These are phyloP conservation scores for Aleiodes testaceus DNA, from an alignment of 2,888 invertebrate genomes.

Conservation along the genomic window DNA sequence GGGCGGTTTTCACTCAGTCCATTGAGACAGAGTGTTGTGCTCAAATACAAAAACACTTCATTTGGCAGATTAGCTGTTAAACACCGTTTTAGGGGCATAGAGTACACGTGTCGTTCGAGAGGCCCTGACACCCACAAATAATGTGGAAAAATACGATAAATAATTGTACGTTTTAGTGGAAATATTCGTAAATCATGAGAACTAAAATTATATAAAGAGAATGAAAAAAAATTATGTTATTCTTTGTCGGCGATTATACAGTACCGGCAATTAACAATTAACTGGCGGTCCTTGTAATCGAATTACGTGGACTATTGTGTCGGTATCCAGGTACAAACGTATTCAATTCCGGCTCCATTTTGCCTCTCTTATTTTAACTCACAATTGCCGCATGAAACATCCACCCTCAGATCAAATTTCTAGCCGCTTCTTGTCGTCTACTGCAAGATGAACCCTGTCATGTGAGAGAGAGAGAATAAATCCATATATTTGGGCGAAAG, in stretches of 20 bases:
- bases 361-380: conserved; percentile 46
- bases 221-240: conserved; percentile 14
- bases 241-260: conserved; percentile 66
- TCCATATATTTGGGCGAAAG: neutral
- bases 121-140: conserved; percentile 33
- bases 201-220: neutral
- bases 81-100: conserved; percentile 60
- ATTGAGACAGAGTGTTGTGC: conserved; percentile 72
- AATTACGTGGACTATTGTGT: conserved; percentile 72
- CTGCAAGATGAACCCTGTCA: conserved; percentile 51
- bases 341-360: conserved; percentile 65
- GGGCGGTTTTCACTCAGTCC: conserved; percentile 69
- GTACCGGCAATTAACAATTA: conserved; percentile 72
- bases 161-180: too few relatives aligned
- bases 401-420: conserved; percentile 67
- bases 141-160: neutral
- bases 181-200: conserved; percentile 13
- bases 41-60: conserved; percentile 73
- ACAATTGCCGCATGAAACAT: conserved; percentile 41
- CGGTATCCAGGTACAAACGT: conserved; percentile 71
- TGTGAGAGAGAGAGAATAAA: neutral
- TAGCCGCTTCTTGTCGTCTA: conserved; percentile 58
- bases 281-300: conserved; percentile 73
- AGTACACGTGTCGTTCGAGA: conserved; percentile 52
- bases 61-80: conserved; percentile 73